Conservation (phyloP, 2,888 invertebrate genomes). For the Nasonovia ribisnigri region DNA sequence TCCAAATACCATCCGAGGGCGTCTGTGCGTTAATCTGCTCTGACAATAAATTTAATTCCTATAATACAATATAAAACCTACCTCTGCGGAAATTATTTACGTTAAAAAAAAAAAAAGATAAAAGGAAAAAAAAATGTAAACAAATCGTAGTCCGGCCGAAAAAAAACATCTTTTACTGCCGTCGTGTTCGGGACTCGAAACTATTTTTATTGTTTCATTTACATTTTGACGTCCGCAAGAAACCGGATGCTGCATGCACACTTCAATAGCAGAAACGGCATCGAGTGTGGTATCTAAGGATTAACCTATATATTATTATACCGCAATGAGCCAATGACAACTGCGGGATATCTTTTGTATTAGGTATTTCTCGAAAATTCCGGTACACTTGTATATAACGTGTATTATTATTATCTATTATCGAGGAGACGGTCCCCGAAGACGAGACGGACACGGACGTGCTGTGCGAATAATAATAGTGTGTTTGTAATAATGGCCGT, state of each 20-base stretch:
- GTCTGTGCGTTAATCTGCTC: background rate
- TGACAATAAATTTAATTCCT: background rate
- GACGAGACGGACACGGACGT: background rate
- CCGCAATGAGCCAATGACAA: background rate
- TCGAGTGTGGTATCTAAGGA: background rate
- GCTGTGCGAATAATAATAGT: background rate
- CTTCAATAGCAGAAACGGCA: background rate
- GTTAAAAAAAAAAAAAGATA: background rate
- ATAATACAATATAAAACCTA: background rate
- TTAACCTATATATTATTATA: constrained; percentile 2
- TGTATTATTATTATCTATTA: background rate
- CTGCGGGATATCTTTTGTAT: background rate
- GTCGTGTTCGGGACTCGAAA: background rate
- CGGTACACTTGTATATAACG: background rate
- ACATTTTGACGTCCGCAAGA: background rate
- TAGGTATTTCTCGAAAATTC: background rate
- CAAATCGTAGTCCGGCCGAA: background rate
- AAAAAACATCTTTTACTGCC: background rate
- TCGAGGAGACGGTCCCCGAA: background rate
- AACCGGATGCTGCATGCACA: background rate
- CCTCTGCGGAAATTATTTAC: background rate
- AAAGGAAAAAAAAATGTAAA: background rate
- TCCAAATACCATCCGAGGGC: background rate
- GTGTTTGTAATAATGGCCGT: too few species aligned
- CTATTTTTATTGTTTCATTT: constrained; percentile 28